phyloP scores from a whole-genome alignment of 2,797 vertebrate genomes.

The Typhlichthys eigenmanni region DNA sequence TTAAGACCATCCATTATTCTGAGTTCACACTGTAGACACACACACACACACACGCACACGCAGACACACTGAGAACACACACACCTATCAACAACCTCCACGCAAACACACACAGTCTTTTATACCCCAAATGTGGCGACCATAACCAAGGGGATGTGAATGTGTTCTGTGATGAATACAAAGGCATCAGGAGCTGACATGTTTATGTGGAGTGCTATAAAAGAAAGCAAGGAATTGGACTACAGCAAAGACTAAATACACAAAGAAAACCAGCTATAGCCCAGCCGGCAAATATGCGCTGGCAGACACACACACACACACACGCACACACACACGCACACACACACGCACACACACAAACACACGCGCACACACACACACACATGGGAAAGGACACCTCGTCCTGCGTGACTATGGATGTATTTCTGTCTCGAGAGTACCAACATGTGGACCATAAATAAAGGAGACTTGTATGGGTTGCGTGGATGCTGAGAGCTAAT shows the following conservation, averaged over 20 bases:
- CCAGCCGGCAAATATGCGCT: too few relatives aligned
- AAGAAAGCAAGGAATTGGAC: slow-evolving; percentile 58
- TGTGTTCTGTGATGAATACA: slow-evolving; percentile 76
- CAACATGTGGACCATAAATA: too few relatives aligned
- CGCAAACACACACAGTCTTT: slow-evolving; percentile 46
- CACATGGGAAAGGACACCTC: background rate
- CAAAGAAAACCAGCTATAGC: slow-evolving; percentile 56
- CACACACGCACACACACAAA: background rate
- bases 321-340: slow-evolving; percentile 11
- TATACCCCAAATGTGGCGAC: slow-evolving; percentile 71
- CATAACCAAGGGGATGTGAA: slow-evolving; percentile 68
- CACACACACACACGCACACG: background rate
- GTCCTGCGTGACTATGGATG: background rate
- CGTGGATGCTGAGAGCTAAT: too few relatives aligned
- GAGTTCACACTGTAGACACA: background rate
- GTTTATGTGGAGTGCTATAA: slow-evolving; percentile 67
- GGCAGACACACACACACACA: slow-evolving; percentile 9
- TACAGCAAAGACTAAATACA: slow-evolving; percentile 61
- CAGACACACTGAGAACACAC: slow-evolving; percentile 4
- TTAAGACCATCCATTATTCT: slow-evolving; percentile 15
- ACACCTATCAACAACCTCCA: background rate
- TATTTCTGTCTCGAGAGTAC: background rate
- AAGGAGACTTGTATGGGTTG: too few relatives aligned
- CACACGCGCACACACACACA: background rate
- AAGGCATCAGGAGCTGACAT: slow-evolving; percentile 71